A percentile compares a stretch with the other conserved stretches of the same genome.
Conservation (phyloP, 2,797 vertebrate species). For the Enteromius unitaeniatus region DNA sequence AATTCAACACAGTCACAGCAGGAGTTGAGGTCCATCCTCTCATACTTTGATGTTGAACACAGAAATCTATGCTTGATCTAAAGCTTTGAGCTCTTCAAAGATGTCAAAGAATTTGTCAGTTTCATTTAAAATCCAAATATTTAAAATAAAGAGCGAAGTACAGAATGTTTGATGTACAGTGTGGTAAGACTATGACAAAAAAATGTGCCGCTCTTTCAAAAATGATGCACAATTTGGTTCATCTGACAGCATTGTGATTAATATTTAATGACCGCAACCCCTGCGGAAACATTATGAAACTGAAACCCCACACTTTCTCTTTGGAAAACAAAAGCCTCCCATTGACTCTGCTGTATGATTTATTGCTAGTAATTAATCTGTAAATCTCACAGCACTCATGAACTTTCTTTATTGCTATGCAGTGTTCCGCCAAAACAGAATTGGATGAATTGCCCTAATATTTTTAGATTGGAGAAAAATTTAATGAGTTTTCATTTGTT, state of each 20-base stretch:
- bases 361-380: slow-evolving; percentile 27
- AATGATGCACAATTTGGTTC: neutral
- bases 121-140: slow-evolving; percentile 35
- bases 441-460: neutral
- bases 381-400: neutral
- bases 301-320: slow-evolving; percentile 22
- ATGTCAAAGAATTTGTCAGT: slow-evolving; percentile 4
- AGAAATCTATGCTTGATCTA: slow-evolving; percentile 12
- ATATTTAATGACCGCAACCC: neutral
- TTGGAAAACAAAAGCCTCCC: slow-evolving; percentile 8
- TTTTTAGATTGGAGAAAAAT: neutral
- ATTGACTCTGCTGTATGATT: neutral
- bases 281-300: neutral
- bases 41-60: slow-evolving; percentile 16
- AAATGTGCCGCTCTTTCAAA: neutral
- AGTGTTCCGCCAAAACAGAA: neutral
- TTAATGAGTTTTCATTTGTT: neutral
- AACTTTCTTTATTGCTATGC: neutral
- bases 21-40: neutral
- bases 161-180: neutral
- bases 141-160: neutral
- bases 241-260: neutral
- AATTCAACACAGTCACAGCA: neutral
- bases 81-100: slow-evolving; percentile 13
- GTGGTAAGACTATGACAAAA: neutral